Base-by-base conservation (phyloP, 2,113 vertebrate species). In the Dicerorhinus sumatrensis region DNA sequence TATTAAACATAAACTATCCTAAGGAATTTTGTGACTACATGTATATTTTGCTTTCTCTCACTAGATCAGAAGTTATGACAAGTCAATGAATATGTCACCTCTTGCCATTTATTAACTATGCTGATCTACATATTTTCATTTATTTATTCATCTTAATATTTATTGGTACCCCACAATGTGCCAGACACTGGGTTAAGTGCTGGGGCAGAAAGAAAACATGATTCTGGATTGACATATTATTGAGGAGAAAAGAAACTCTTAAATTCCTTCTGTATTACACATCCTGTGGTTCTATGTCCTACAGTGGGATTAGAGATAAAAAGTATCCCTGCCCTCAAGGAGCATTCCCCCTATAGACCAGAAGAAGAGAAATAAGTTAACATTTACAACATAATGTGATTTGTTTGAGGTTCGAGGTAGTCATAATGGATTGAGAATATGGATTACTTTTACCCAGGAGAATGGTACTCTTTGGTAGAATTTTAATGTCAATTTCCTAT, bases 391-490 rank as follows among this genome's bases (percentile, higher is more conserved):
- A n/a, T 48, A 65, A 27, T 51, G 21, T 42, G n/a, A 72, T 83
- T 60, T 77, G 10, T 42, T 76, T 33, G 29, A 48, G 16, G 27
- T 14, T 79, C 10, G 20, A 85, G 11, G 8, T 23, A 42, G 97
- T 95, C 91, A 98, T 95, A 97, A 98, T 96, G 86, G 95, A 98
- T 97, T 97, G 67, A 73, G 85, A 96, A 94, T 97, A 97, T 91
- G 91, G 87, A 97, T 98, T 98, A 84, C 65, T 97, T 98, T 97
- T 97, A 98, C 96, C 63, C 48, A 97, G 94, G 73, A 86, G 14
- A 91, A 96, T 95, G 67, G 72, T 69, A 81, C 83, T 97, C 79
- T 94, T 91, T 94, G 29, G 10, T 94, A 81, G 48, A 67, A 83
- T 73, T 83, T 33, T 54, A 48, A 72, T 54, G n/a, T 79, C 4